Percentiles rank a stretch among this genome's conserved stretches.
Evolutionary conservation across 2,888 invertebrate genomes (phyloP).

Genomic region (Patella pellucida): DNA sequence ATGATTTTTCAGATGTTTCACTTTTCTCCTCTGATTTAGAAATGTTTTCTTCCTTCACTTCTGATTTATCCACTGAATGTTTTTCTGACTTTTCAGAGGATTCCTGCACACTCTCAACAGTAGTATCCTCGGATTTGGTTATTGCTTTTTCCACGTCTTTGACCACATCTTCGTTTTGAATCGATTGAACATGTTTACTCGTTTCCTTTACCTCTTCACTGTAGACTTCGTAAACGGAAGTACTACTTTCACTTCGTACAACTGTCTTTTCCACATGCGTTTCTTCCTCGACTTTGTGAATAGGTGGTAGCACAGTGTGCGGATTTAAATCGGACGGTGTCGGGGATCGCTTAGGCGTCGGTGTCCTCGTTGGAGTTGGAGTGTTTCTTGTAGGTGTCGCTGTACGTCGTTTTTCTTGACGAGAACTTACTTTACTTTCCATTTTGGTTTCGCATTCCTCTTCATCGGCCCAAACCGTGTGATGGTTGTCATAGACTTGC

Average conservation of each 20-base stretch:
- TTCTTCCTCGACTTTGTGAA: constrained; percentile 11
- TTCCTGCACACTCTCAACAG: too few relatives aligned
- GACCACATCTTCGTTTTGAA: too few relatives aligned
- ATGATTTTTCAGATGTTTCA: not conserved
- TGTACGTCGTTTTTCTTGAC: not conserved
- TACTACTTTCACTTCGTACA: not conserved
- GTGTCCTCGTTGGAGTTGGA: constrained; percentile 2
- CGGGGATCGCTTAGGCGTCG: not conserved
- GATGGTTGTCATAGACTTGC: not conserved
- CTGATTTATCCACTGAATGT: too few relatives aligned
- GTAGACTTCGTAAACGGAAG: not conserved
- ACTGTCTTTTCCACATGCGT: not conserved
- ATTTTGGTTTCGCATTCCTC: not conserved
- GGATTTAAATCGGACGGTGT: constrained; percentile 17
- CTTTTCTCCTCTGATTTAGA: too few relatives aligned
- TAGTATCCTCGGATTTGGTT: too few relatives aligned
- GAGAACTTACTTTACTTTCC: not conserved
- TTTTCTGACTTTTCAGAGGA: too few relatives aligned
- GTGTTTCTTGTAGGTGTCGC: not conserved
- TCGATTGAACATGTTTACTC: too few relatives aligned
- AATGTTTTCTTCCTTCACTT: too few relatives aligned
- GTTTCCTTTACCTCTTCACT: too few relatives aligned
- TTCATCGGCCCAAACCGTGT: not conserved
- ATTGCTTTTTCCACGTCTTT: too few relatives aligned
- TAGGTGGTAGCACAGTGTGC: constrained; percentile 15